These are phyloP conservation scores for Heliothis subflexa DNA, from an alignment of 1,140 invertebrate species.

Conservation along the genomic window DNA sequence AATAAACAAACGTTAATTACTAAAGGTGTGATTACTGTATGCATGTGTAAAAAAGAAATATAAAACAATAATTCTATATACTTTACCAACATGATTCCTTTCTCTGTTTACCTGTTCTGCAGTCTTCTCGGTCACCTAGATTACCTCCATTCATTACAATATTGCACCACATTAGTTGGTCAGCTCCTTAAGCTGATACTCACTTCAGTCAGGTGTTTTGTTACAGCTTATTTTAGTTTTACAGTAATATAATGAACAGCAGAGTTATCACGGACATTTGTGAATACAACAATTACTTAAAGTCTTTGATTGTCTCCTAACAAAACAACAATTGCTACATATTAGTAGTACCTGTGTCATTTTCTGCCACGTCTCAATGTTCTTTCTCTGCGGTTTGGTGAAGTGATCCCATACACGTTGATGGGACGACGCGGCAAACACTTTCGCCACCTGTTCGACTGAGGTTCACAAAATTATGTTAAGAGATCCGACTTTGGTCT, in stretches of 20 bases:
- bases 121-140: constrained; percentile 39
- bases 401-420: constrained; percentile 99
- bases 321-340: constrained; percentile 57
- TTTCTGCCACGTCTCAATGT: constrained; percentile 99
- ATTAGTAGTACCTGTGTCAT: constrained; percentile 95
- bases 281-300: background rate
- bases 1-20: background rate
- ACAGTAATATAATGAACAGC: constrained; percentile 40
- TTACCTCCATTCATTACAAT: constrained; percentile 30
- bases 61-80: background rate
- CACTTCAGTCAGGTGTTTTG: background rate
- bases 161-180: constrained; percentile 8
- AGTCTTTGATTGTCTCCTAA: constrained; percentile 20
- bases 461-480: constrained; percentile 85
- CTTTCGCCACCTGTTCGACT: constrained; percentile 99
- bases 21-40: background rate
- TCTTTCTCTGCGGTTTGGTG: constrained; percentile 99
- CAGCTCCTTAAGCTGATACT: constrained; percentile 7
- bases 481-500: constrained; percentile 65
- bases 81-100: background rate
- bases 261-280: constrained; percentile 4
- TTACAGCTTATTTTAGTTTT: constrained; percentile 4
- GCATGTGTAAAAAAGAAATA: background rate
- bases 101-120: constrained; percentile 40
- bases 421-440: constrained; percentile 96